Evolutionary conservation across 2,113 vertebrate genomes (phyloP), one percentile per base, ranked within the genome.

Genomic region (Chamaea fasciata): DNA sequence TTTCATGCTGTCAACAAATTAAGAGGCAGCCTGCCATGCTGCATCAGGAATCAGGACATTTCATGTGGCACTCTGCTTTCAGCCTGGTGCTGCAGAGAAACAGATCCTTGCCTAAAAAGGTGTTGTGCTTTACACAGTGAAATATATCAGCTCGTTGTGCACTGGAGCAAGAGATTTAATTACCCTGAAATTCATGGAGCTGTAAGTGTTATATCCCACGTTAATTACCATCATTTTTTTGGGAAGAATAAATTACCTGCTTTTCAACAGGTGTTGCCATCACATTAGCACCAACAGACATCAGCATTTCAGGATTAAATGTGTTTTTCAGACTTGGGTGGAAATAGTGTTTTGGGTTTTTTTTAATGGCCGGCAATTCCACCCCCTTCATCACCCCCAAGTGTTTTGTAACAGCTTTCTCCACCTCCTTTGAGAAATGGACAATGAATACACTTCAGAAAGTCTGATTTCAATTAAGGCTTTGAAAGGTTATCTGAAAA

Each of bases 131-230:
- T 50, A 89, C 24, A 31, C 5, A 77, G 80, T n/a, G 74, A 84
- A 87, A 62, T 4, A 1, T 4, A 78, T 62, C 22, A 53, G 64
- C 7, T 62, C 79, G 75, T 46, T 76, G 57, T 62, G 86, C 53
- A 42, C 65, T 42, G 33, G 74, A 94, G 93, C 83, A 84, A 86
- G 83, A 83, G 86, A 90, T 93, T 89, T 90, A 86, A 95, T 93
- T 93, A 82, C 53, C 56, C 46, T 47, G 68, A 62, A 84, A 92
- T 75, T 81, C 57, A 82, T 28, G 56, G 73, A 89, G 76, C 47
- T 87, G 67, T 49, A 90, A 75, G 64, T 62, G 59, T 56, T 60
- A 68, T 11, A 62, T 46, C 65, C 79, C 77, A 75, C 69, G 52
- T 68, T 82, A 79, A 49, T 76, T 91, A 68, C 62, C 18, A 26